Evolutionary conservation across 2,797 vertebrate species (phyloP).

Genomic region (Tadarida brasiliensis): DNA sequence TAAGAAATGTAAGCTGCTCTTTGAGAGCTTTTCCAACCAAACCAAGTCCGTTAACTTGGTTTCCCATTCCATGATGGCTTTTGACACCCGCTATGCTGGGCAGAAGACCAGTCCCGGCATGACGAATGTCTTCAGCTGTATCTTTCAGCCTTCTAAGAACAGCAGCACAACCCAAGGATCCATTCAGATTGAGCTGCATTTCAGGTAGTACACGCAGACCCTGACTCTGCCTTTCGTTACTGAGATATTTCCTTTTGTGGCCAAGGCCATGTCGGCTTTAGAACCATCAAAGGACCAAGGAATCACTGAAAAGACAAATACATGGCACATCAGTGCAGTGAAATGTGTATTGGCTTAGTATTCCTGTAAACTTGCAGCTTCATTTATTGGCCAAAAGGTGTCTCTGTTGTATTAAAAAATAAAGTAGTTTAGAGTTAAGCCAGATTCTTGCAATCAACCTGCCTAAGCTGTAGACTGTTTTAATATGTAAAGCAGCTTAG

Average conservation of each 20-base stretch:
- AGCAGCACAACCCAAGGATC: slow-evolving; percentile 92
- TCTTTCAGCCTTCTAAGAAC: slow-evolving; percentile 96
- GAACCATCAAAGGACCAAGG: not conserved
- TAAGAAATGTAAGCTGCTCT: slow-evolving; percentile 98
- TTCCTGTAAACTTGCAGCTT: slow-evolving; percentile 62
- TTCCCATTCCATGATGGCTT: slow-evolving; percentile 97
- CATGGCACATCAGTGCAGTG: not conserved
- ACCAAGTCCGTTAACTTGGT: slow-evolving; percentile 97
- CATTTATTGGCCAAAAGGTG: slow-evolving; percentile 84
- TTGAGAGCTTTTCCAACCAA: slow-evolving; percentile 97
- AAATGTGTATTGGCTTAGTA: fast-evolving
- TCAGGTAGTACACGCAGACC: slow-evolving; percentile 89
- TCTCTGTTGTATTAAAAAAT: slow-evolving; percentile 75
- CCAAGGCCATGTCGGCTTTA: not conserved
- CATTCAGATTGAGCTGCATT: slow-evolving; percentile 97
- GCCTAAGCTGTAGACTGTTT: not conserved
- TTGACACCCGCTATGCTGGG: slow-evolving; percentile 93
- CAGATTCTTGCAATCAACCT: slow-evolving; percentile 40
- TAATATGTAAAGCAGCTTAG: slow-evolving; percentile 40
- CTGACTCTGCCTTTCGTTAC: not conserved
- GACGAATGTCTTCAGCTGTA: slow-evolving; percentile 95
- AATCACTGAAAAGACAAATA: not conserved
- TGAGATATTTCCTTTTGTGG: not conserved
- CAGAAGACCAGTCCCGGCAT: slow-evolving; percentile 77
- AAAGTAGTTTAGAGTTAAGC: not conserved